Evolutionary conservation across 2,797 vertebrate species (phyloP).

Genomic region (Falco cherrug): DNA sequence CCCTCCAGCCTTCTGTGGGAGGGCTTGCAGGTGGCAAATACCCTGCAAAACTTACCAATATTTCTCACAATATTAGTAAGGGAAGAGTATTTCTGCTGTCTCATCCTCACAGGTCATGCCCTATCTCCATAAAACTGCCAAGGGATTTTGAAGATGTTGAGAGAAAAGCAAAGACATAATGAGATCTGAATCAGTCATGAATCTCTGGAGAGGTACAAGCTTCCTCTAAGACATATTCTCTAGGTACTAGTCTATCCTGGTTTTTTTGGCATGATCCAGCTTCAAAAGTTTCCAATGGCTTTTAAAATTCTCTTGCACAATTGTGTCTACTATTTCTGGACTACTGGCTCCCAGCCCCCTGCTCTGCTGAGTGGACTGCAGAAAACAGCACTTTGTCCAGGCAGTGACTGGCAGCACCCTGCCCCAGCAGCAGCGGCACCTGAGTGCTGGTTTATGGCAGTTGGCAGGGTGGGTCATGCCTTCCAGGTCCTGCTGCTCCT

Average conservation of each 20-base stretch:
- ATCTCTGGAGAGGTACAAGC: not conserved
- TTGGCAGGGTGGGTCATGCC: rapidly evolving
- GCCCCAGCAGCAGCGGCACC: not conserved
- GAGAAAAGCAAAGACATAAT: not conserved
- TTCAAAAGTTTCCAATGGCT: not conserved
- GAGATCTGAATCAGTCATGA: not conserved
- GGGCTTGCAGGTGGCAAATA: not conserved
- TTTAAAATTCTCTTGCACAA: not conserved
- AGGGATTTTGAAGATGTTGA: not conserved
- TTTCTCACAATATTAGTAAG: not conserved
- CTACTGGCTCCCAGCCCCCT: not conserved
- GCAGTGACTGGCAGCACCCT: not conserved
- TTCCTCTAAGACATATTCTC: not conserved
- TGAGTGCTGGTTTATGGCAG: not conserved
- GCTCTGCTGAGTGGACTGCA: not conserved
- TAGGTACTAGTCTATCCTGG: not conserved
- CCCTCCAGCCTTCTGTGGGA: not conserved
- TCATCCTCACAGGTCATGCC: not conserved
- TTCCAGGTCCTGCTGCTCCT: not conserved
- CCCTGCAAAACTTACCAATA: not conserved
- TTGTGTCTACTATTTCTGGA: not conserved
- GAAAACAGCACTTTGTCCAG: not conserved
- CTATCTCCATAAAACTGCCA: not conserved
- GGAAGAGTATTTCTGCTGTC: not conserved
- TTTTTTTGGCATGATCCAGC: not conserved